Percentiles rank a stretch among this genome's conserved stretches.
Evolutionary conservation across 30 jellyfish, hydroid and myxozoan species (phyloP).

Genomic region (Aurelia coerulea): DNA sequence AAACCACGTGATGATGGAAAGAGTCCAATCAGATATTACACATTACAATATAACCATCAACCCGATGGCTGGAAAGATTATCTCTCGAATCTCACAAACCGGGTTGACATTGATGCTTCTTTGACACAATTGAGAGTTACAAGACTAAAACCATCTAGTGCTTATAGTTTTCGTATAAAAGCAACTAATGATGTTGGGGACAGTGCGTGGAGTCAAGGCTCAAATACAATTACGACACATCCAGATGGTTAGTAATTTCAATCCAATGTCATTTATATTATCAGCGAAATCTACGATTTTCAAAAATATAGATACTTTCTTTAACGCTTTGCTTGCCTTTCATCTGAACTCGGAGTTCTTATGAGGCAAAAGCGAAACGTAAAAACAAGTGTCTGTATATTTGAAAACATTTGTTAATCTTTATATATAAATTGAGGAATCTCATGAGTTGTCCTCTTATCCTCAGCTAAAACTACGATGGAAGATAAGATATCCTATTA

Average conservation of each 20-base stretch:
- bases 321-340: too few relatives aligned
- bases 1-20: conserved; percentile 80
- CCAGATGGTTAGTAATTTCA: conserved; percentile 59
- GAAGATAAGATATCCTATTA: too few relatives aligned
- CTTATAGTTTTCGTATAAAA: conserved; percentile 82
- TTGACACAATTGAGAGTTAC: conserved; percentile 56
- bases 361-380: too few relatives aligned
- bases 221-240: conserved; percentile 61
- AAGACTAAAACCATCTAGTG: conserved; percentile 67
- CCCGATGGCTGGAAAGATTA: conserved; percentile 86
- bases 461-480: too few relatives aligned
- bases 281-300: too few relatives aligned
- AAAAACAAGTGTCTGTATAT: too few relatives aligned
- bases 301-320: too few relatives aligned
- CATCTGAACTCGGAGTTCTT: too few relatives aligned
- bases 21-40: conserved; percentile 88
- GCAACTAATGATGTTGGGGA: conserved; percentile 94
- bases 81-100: conserved; percentile 46
- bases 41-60: conserved; percentile 76
- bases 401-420: too few relatives aligned
- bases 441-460: too few relatives aligned
- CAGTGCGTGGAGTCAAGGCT: conserved; percentile 82
- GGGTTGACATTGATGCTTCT: conserved; percentile 62
- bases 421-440: too few relatives aligned
- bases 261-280: too few relatives aligned